These are phyloP conservation scores for Phlogophora meticulosa DNA, from an alignment of 2,888 invertebrate species.

Conservation along the genomic window DNA sequence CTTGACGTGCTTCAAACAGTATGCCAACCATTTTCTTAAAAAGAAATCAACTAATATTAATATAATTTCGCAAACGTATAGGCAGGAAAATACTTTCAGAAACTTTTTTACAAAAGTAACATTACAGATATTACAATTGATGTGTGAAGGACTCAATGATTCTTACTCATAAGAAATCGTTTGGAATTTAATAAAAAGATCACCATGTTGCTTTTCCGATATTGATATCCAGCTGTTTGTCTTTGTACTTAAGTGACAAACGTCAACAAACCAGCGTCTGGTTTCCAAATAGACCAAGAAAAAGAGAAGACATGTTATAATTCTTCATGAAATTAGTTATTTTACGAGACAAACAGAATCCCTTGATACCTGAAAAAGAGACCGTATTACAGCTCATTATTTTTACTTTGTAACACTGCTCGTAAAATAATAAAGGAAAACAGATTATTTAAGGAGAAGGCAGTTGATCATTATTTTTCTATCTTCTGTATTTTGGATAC, in stretches of 20 bases:
- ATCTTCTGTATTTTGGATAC: no score
- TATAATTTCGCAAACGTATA: no score
- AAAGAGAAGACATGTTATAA: slow-evolving; percentile 5
- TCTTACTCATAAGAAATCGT: no score
- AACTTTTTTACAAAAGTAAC: no score
- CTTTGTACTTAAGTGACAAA: not conserved
- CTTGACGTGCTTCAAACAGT: no score
- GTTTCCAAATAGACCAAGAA: not conserved
- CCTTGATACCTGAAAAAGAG: slow-evolving; percentile 8
- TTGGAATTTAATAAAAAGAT: no score
- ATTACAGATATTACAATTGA: no score
- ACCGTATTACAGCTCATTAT: slow-evolving; percentile 3
- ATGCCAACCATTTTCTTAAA: not conserved
- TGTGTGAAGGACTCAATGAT: no score
- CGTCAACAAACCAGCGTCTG: not conserved
- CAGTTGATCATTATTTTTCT: not conserved
- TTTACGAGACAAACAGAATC: slow-evolving; percentile 18
- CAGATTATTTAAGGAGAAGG: not conserved
- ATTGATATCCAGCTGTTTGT: not conserved
- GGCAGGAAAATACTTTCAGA: no score
- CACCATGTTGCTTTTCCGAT: not conserved
- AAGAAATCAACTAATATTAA: no score
- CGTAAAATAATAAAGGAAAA: slow-evolving; percentile 11
- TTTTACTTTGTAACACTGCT: not conserved
- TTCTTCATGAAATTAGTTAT: slow-evolving; percentile 29